A percentile compares a stretch with the other conserved stretches of the same genome.
Conservation (phyloP, 1,140 invertebrate genomes). For the Leptoteleia sp. region DNA sequence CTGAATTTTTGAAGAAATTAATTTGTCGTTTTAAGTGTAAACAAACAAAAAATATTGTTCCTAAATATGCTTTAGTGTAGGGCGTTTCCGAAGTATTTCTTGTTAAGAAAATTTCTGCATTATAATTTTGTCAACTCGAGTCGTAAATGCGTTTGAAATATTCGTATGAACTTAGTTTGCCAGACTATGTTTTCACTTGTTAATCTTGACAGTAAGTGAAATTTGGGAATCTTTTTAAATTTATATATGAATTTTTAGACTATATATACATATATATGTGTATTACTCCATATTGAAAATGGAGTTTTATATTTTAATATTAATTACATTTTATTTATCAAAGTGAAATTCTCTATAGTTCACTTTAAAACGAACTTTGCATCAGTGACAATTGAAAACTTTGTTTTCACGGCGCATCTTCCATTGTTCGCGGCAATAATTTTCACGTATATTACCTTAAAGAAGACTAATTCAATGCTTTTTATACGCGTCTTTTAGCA, state of each 20-base stretch:
- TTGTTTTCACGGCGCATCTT: no score
- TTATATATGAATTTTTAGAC: neutral
- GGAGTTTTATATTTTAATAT: neutral
- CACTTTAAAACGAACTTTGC: neutral
- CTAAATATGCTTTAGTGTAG: no score
- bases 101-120: neutral
- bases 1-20: no score
- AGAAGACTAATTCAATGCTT: conserved; percentile 5
- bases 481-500: neutral
- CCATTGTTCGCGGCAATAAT: neutral
- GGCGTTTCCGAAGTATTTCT: neutral
- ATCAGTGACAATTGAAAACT: neutral
- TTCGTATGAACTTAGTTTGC: neutral
- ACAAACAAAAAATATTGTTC: no score
- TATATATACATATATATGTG: neutral
- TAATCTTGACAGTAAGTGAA: neutral
- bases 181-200: neutral
- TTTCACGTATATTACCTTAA: neutral
- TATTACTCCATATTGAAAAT: neutral
- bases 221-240: neutral
- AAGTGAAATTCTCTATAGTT: no score
- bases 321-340: no score
- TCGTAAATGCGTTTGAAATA: neutral
- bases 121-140: neutral
- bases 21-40: no score